Evolutionary conservation across 2,888 invertebrate genomes (phyloP).

Genomic region (Rhagophthalmus giganteus): DNA sequence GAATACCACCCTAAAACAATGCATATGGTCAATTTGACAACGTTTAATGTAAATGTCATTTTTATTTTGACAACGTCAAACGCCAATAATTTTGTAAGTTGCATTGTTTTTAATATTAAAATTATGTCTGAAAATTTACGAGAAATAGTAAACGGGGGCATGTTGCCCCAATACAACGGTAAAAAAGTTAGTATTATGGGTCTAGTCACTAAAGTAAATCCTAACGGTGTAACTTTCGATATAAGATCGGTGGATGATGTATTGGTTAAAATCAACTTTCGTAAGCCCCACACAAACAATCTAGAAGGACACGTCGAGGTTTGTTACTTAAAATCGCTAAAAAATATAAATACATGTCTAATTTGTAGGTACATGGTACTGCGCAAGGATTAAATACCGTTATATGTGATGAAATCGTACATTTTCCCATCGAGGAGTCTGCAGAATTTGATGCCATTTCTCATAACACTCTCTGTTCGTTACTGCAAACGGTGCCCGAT

Average conservation of each 20-base stretch:
- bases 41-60: neutral
- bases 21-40: neutral
- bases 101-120: neutral
- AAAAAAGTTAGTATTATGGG: slow-evolving; percentile 49
- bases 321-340: slow-evolving; percentile 6
- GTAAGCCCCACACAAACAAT: slow-evolving; percentile 42
- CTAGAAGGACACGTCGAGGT: slow-evolving; percentile 52
- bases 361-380: slow-evolving; percentile 39
- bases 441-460: slow-evolving; percentile 36
- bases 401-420: slow-evolving; percentile 36
- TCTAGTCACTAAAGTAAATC: slow-evolving; percentile 41
- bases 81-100: neutral
- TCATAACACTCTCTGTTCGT: slow-evolving; percentile 35
- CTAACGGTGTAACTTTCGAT: slow-evolving; percentile 46
- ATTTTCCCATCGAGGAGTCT: slow-evolving; percentile 31
- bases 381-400: slow-evolving; percentile 35
- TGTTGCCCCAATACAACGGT: slow-evolving; percentile 44
- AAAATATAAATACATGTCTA: neutral
- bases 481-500: slow-evolving; percentile 36
- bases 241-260: slow-evolving; percentile 47
- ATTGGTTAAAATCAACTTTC: slow-evolving; percentile 44
- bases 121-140: slow-evolving; percentile 35
- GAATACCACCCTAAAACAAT: too few relatives aligned
- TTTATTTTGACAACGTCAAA: neutral
- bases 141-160: slow-evolving; percentile 49